phyloP scores from a whole-genome alignment of 2,113 vertebrate genomes.

The Catharus minimus region DNA sequence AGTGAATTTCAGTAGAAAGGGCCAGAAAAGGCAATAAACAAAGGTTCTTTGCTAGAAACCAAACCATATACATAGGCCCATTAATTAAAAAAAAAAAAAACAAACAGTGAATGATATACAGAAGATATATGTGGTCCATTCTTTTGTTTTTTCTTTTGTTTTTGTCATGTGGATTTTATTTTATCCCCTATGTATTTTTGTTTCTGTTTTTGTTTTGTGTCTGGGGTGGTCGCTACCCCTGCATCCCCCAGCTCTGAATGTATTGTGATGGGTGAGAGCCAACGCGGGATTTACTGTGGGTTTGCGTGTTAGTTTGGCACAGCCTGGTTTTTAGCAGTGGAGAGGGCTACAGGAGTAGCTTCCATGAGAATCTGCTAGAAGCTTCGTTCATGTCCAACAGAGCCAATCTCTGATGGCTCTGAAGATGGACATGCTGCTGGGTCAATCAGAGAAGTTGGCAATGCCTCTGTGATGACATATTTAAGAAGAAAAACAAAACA shows the following conservation, averaged over 20 bases:
- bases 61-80: not conserved
- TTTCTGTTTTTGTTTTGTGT: not conserved
- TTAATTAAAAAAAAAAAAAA: not conserved
- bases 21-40: not conserved
- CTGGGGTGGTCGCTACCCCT: too few relatives aligned
- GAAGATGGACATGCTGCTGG: too few relatives aligned
- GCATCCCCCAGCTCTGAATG: rapidly evolving
- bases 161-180: not conserved
- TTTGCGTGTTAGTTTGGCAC: not conserved
- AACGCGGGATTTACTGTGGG: rapidly evolving
- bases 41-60: not conserved
- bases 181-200: not conserved
- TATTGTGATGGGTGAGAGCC: not conserved
- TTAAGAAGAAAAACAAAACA: not conserved
- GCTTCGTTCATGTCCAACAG: not conserved
- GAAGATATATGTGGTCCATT: not conserved
- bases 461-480: not conserved
- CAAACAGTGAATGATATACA: not conserved
- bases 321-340: not conserved
- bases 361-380: not conserved
- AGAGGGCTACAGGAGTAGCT: not conserved
- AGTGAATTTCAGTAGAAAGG: not conserved
- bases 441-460: not conserved
- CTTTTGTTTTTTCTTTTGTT: not conserved
- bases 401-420: not conserved